These are phyloP conservation scores for Drosophila macrospina DNA, from an alignment of 2,888 invertebrate genomes.

Conservation along the genomic window DNA sequence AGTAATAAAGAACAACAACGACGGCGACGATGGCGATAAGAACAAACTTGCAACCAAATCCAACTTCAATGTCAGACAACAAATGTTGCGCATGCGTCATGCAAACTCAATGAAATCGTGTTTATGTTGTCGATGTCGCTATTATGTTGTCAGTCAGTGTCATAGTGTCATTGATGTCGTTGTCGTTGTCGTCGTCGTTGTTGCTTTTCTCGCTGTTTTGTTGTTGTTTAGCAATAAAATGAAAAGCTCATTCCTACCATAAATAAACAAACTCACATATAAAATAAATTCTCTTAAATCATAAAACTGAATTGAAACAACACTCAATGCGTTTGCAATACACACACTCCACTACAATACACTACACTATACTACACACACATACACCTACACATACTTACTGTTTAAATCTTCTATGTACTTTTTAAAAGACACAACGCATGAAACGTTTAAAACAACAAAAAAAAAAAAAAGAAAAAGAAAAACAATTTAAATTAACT, in stretches of 20 bases:
- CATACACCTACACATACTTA: conserved; percentile 34
- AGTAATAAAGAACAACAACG: not conserved
- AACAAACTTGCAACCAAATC: conserved; percentile 16
- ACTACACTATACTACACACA: conserved; percentile 8
- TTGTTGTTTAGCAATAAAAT: conserved; percentile 36
- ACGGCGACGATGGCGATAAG: conserved; percentile 3
- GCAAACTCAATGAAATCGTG: conserved; percentile 19
- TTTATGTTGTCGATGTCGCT: conserved; percentile 4
- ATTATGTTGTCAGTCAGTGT: conserved; percentile 5
- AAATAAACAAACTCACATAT: conserved; percentile 27
- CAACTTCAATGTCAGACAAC: conserved; percentile 3
- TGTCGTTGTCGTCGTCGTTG: not conserved
- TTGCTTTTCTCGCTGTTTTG: conserved; percentile 19
- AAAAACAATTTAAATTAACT: conserved; percentile 37
- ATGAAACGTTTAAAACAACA: conserved; percentile 49
- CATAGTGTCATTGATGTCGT: not conserved
- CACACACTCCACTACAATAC: conserved; percentile 21
- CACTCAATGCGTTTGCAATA: conserved; percentile 33
- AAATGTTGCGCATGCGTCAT: conserved; percentile 32
- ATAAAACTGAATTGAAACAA: conserved; percentile 15
- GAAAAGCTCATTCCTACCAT: conserved; percentile 47
- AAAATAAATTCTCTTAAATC: conserved; percentile 26
- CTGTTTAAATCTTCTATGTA: conserved; percentile 47
- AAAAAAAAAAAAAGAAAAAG: conserved; percentile 21
- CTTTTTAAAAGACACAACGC: conserved; percentile 69